Conservation (phyloP, 2,113 vertebrate genomes). For the Nerophis ophidion region DNA sequence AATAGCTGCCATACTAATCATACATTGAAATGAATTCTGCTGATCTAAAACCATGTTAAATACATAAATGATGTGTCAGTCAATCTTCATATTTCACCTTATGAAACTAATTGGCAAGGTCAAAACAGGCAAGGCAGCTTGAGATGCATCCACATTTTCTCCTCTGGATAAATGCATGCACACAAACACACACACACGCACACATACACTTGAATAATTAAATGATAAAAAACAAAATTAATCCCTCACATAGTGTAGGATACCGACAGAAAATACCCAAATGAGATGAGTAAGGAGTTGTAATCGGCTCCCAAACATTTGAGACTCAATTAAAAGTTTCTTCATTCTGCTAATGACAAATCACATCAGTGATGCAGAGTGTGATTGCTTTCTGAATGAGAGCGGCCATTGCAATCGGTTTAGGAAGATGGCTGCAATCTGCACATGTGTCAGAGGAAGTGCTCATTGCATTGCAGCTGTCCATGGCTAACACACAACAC, state of each 20-base stretch:
- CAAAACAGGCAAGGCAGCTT: constrained; percentile 33
- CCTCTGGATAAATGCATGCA: constrained; percentile 2
- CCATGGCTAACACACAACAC: constrained; percentile 15
- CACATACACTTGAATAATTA: constrained; percentile 11
- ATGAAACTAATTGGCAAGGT: constrained; percentile 56
- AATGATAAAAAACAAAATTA: constrained; percentile 35
- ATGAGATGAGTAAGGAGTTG: constrained; percentile 45
- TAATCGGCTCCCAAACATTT: constrained; percentile 49
- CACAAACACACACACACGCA: background rate
- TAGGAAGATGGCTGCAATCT: constrained; percentile 24
- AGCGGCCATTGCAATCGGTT: constrained; percentile 39
- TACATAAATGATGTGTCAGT: background rate
- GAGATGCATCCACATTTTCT: constrained; percentile 17
- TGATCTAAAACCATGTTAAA: no score
- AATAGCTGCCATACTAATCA: no score
- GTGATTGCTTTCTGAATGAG: constrained; percentile 62
- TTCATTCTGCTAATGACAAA: constrained; percentile 58
- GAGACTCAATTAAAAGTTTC: constrained; percentile 68
- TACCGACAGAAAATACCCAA: constrained; percentile 33
- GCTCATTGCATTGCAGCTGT: constrained; percentile 14
- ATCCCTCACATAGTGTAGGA: constrained; percentile 22
- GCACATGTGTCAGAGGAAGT: constrained; percentile 17
- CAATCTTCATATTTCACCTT: constrained; percentile 50
- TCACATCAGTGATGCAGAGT: constrained; percentile 51
- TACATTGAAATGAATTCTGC: no score